phyloP scores from a whole-genome alignment of 23 tunicate genomes.

The Styela clava region DNA sequence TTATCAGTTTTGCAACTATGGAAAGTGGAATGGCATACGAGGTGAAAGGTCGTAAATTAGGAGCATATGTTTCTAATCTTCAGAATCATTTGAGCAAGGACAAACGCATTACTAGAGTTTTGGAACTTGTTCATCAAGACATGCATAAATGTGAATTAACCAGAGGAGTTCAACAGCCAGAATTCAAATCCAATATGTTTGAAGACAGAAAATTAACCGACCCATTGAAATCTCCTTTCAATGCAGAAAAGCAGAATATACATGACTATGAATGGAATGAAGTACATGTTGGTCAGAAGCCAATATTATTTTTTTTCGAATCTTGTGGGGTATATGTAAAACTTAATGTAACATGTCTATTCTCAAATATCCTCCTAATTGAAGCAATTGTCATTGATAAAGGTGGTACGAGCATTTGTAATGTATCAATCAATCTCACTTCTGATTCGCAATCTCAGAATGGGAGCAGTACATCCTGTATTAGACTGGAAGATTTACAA shows the following conservation, averaged over 20 bases:
- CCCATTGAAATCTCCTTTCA: not conserved
- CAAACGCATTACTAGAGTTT: conserved; percentile 21
- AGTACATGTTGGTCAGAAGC: conserved; percentile 13
- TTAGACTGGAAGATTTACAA: not conserved
- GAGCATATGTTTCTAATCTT: conserved; percentile 14
- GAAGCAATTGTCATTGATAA: not conserved
- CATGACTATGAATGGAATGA: not conserved
- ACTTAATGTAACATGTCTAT: not conserved
- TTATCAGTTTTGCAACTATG: conserved; percentile 27
- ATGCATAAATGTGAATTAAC: conserved; percentile 10
- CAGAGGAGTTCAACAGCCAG: conserved; percentile 20
- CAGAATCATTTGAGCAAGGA: conserved; percentile 14
- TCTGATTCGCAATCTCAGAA: not conserved
- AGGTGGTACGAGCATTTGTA: not conserved
- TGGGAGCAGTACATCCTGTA: not conserved
- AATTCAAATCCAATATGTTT: conserved; percentile 25
- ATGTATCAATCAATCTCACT: not conserved
- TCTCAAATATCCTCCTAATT: conserved; percentile 1
- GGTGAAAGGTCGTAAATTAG: conserved; percentile 19
- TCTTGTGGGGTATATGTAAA: conserved; percentile 10
- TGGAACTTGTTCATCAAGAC: conserved; percentile 21
- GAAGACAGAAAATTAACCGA: conserved; percentile 34
- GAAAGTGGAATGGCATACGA: conserved; percentile 33
- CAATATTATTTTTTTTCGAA: conserved; percentile 11
- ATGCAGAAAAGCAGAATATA: not conserved